Evolutionary conservation across 1,140 invertebrate genomes (phyloP).

Genomic region (Apis cerana): DNA sequence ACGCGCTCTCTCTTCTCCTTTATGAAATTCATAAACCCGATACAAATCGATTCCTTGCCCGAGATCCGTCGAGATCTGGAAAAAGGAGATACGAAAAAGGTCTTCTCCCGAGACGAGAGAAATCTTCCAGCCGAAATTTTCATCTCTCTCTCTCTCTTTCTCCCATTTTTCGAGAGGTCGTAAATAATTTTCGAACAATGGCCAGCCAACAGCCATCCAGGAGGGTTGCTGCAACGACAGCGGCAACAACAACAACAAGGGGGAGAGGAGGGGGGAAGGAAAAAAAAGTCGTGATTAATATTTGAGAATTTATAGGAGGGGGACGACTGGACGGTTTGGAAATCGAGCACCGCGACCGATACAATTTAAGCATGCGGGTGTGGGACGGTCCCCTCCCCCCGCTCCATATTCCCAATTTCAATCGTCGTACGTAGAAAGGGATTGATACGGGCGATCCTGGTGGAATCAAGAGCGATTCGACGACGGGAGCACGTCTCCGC

Average conservation of each 20-base stretch:
- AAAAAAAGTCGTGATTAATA: conserved; percentile 64
- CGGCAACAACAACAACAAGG: background rate
- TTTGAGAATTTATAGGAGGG: conserved; percentile 65
- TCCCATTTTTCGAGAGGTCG: too few relatives aligned
- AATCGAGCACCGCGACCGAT: conserved; percentile 39
- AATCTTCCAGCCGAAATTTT: too few relatives aligned
- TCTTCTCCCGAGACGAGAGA: too few relatives aligned
- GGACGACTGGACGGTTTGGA: conserved; percentile 19
- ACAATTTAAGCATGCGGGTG: conserved; percentile 57
- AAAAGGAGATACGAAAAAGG: too few relatives aligned
- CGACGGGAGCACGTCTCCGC: conserved; percentile 31
- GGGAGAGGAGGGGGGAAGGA: background rate
- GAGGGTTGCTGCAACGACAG: too few relatives aligned
- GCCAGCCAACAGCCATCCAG: too few relatives aligned
- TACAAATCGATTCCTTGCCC: too few relatives aligned
- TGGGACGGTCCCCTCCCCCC: background rate
- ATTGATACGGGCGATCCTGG: conserved; percentile 64
- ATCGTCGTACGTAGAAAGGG: conserved; percentile 54
- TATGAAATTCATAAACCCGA: too few relatives aligned
- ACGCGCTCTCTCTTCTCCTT: too few relatives aligned
- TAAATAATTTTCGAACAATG: too few relatives aligned
- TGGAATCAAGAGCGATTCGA: conserved; percentile 22
- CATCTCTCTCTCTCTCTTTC: too few relatives aligned
- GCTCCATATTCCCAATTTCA: conserved; percentile 58
- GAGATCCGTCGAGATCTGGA: too few relatives aligned